phyloP scores from a whole-genome alignment of 2,888 invertebrate genomes.

The Nebria brevicollis region DNA sequence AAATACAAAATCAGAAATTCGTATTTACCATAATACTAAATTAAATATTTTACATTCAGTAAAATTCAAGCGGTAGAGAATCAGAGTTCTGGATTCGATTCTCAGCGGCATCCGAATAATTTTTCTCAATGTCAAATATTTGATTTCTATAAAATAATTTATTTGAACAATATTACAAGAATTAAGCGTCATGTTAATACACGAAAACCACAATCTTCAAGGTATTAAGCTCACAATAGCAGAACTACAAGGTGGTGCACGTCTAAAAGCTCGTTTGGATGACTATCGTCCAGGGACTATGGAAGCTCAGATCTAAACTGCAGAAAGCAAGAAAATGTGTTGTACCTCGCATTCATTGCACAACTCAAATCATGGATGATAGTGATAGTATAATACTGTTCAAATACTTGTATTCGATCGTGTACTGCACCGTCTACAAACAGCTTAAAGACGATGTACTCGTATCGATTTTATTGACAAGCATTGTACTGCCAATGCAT shows the following conservation, averaged over 20 bases:
- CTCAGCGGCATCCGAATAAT: no score
- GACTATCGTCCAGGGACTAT: slow-evolving; percentile 8
- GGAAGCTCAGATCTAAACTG: background rate
- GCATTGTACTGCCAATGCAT: background rate
- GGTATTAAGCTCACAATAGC: background rate
- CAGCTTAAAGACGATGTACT: slow-evolving; percentile 5
- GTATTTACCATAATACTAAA: no score
- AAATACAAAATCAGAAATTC: no score
- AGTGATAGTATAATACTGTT: background rate
- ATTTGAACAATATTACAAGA: background rate
- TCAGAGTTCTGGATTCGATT: no score
- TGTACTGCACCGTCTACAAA: slow-evolving; percentile 9
- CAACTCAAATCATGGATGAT: slow-evolving; percentile 7
- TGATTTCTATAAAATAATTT: no score
- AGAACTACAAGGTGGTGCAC: background rate
- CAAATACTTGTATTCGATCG: slow-evolving; percentile 6
- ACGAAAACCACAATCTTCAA: background rate
- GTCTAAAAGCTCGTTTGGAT: slow-evolving; percentile 8
- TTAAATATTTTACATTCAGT: no score
- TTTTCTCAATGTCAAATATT: no score
- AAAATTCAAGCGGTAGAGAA: no score
- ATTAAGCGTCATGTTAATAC: background rate
- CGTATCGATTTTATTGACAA: background rate
- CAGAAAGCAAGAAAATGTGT: background rate
- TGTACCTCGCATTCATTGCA: background rate